Percentiles rank a stretch among this genome's conserved stretches.
Conservation (phyloP, 53 echinoderm and acorn worm genomes). For the Arbacia lixula region DNA sequence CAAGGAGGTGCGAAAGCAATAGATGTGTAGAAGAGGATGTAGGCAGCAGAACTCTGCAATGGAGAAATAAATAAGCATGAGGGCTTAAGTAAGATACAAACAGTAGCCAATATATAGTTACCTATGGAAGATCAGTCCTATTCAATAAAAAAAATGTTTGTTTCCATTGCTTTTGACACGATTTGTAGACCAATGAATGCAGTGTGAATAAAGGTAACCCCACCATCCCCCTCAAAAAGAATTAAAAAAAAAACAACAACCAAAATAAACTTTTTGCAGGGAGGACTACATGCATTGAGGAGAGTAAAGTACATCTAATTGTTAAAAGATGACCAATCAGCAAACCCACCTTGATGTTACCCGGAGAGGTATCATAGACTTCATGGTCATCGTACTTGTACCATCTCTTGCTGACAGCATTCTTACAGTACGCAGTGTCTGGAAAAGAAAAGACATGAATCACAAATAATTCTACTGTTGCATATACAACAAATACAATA, state of each 20-base stretch:
- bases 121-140: too few species aligned
- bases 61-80: background rate
- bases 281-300: too few species aligned
- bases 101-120: too few species aligned
- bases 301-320: background rate
- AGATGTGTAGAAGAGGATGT: constrained; percentile 89
- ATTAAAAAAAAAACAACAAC: background rate
- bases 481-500: too few species aligned
- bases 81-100: too few species aligned
- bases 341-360: constrained; percentile 78
- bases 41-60: constrained; percentile 87
- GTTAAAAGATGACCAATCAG: background rate
- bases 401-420: constrained; percentile 83
- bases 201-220: too few species aligned
- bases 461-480: background rate
- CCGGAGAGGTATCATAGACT: constrained; percentile 81
- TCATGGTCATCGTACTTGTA: constrained; percentile 99
- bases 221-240: too few species aligned
- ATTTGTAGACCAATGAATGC: too few species aligned
- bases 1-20: constrained; percentile 61
- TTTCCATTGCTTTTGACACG: too few species aligned
- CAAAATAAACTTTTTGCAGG: too few species aligned
- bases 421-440: constrained; percentile 93
- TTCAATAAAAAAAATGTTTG: too few species aligned
- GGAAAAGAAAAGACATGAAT: constrained; percentile 8